Conservation (phyloP, 1,140 invertebrate species). For the Phthorimaea operculella region DNA sequence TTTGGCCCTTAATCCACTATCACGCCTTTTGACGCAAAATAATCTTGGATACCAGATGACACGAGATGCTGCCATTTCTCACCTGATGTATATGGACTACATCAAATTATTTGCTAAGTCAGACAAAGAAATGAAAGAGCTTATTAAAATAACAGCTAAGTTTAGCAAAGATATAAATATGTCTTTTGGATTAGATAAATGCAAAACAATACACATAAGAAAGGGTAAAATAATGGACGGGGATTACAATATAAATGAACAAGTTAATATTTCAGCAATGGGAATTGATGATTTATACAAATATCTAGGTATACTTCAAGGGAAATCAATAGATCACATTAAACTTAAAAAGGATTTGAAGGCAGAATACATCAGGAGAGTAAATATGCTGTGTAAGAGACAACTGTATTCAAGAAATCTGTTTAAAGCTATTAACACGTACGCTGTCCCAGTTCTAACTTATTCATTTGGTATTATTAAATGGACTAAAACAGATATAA, state of each 20-base stretch:
- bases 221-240: no score
- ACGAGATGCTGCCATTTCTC: conserved; percentile 4
- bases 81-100: conserved; percentile 18
- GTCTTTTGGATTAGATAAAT: conserved; percentile 22
- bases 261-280: conserved; percentile 9
- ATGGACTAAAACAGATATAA: conserved; percentile 16
- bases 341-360: no score
- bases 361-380: no score
- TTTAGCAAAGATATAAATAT: conserved; percentile 17
- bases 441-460: no score
- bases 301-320: conserved; percentile 21
- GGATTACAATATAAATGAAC: neutral
- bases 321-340: no score
- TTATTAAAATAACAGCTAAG: conserved; percentile 7
- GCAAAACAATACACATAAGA: conserved; percentile 11
- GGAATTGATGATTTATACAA: conserved; percentile 15
- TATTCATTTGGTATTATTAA: conserved; percentile 23
- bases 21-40: no score
- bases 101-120: no score
- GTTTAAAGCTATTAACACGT: no score
- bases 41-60: no score
- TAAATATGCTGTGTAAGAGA: no score
- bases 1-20: no score
- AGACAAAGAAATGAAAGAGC: conserved; percentile 3
- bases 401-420: no score